Evolutionary conservation across 2,797 vertebrate genomes (phyloP), one percentile per base, ranked within the genome.

Genomic region (Rhinichthys osculus): DNA sequence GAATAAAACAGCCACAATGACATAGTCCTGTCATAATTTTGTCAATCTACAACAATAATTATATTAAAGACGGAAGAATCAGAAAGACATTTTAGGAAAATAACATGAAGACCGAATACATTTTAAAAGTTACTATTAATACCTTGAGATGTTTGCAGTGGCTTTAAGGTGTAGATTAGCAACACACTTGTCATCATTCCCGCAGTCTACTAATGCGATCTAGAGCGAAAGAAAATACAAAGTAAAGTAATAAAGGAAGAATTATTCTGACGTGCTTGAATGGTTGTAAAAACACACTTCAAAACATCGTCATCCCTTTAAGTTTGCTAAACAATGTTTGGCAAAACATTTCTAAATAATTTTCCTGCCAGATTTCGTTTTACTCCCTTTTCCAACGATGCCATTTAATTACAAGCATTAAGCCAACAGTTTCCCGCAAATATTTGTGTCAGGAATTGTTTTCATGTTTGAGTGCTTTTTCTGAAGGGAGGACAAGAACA

Each of bases 141-240:
- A 98, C 97, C 92, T 94, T 87, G 89, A 92, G 66, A 96, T 90
- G 85, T 92, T 96, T 5, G 95, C 88, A 81, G 91, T 81, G 23
- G 96, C 97, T 88, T 71, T 89, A 84, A 99, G 94, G 50, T 94
- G 93, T 59, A 99, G 95, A 90, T 99, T 96, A 30, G 97, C 95
- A 77, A 97, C 94, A 90, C 98, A 99, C 92, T 91, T 97, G 77
- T 96, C 93, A 81, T 97, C 92, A 21, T 90, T 95, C 88, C 97
- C 97, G 92, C 98, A 99, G 87, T 99, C 97, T 89, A 99, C 97
- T 33, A 96, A 90, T 16, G 94, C 91, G 88, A 96, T 94, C 95
- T 96, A 80, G 27, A 81, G 21, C 0, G 21, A 78, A 78, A 74
- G 9, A 72, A 76, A 79, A 67, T 4, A 64, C 5, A 17, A 38